These are phyloP conservation scores for Eueides isabella DNA, from an alignment of 1,140 invertebrate species.

Conservation along the genomic window DNA sequence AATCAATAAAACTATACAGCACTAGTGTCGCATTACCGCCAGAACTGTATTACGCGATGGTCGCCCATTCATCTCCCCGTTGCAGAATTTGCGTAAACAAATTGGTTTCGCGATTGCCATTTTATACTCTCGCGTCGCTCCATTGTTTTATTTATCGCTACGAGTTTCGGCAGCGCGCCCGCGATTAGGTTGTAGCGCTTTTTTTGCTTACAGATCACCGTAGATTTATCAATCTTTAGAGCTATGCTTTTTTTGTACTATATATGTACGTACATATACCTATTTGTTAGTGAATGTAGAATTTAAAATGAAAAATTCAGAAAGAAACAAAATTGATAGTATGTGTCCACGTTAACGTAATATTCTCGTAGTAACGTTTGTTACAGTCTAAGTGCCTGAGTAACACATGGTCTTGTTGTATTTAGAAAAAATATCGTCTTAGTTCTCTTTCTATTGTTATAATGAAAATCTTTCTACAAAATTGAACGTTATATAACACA, in stretches of 20 bases:
- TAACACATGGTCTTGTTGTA: neutral
- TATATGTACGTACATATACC: conserved; percentile 36
- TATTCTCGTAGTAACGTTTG: conserved; percentile 11
- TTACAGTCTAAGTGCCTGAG: conserved; percentile 2
- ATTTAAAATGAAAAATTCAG: conserved; percentile 4
- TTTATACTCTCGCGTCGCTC: conserved; percentile 78
- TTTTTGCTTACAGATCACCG: conserved; percentile 74
- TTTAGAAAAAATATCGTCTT: neutral
- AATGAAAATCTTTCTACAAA: neutral
- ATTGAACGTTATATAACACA: too few species aligned
- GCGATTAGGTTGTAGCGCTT: conserved; percentile 77
- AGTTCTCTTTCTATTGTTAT: neutral
- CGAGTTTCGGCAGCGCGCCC: conserved; percentile 71
- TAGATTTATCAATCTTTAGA: conserved; percentile 73
- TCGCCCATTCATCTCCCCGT: conserved; percentile 78
- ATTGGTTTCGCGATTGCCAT: conserved; percentile 82
- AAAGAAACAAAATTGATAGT: conserved; percentile 11
- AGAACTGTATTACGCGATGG: conserved; percentile 75
- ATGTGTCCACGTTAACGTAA: neutral
- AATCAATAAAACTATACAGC: conserved; percentile 33
- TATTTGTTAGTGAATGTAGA: neutral
- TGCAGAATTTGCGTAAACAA: conserved; percentile 83
- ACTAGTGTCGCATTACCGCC: conserved; percentile 36
- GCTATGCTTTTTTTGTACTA: conserved; percentile 46
- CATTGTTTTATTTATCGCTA: conserved; percentile 81